phyloP scores from a whole-genome alignment of 2,888 invertebrate genomes.

The Calephelis perditalis region DNA sequence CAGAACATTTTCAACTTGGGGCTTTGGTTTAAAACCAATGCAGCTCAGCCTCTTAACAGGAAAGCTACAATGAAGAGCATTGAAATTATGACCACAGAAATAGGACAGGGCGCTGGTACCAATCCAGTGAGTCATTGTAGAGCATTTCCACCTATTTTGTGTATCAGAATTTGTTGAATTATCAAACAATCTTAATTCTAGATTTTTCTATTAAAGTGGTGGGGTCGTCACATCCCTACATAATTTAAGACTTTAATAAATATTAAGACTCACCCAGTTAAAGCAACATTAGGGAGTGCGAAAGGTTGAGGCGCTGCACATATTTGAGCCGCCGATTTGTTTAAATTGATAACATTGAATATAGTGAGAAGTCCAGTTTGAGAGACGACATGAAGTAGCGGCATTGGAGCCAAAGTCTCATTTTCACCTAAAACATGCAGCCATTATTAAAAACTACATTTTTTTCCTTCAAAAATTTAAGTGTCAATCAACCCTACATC shows the following conservation, averaged over 20 bases:
- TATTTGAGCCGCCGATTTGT: conserved; percentile 74
- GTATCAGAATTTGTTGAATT: no score
- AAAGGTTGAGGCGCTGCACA: conserved; percentile 80
- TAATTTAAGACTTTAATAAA: neutral
- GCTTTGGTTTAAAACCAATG: no score
- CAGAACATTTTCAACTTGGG: no score
- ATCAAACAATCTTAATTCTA: no score
- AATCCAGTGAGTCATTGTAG: no score
- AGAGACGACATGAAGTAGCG: conserved; percentile 86
- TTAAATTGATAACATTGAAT: conserved; percentile 86
- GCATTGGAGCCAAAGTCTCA: conserved; percentile 83
- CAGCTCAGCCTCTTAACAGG: no score
- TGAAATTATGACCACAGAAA: no score
- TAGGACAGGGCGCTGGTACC: no score
- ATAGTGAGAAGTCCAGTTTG: conserved; percentile 87
- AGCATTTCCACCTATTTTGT: no score
- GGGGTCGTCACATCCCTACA: neutral
- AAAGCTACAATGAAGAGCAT: no score
- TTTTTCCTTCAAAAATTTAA: no score
- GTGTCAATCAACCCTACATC: no score
- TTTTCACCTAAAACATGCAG: conserved; percentile 70
- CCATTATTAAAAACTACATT: conserved; percentile 18
- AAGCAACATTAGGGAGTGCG: conserved; percentile 43
- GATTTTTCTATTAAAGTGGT: neutral
- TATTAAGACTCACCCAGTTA: conserved; percentile 43